Evolutionary conservation across 2,888 invertebrate species (phyloP), one percentile per base, ranked within the genome.

Genomic region (Boloria euphrosyne): DNA sequence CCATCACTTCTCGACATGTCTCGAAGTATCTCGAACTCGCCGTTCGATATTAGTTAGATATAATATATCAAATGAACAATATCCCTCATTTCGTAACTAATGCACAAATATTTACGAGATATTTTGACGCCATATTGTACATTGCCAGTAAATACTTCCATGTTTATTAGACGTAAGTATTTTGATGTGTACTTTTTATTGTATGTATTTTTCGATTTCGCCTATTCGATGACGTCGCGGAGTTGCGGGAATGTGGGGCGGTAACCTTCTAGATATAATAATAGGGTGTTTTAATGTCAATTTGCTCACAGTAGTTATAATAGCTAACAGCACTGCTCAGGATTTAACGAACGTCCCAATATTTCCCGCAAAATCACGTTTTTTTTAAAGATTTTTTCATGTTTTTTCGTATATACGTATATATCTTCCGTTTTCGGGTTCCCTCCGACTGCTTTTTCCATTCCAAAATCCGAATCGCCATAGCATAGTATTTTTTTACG

Each of bases 71-170:
- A 50, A 31, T n/a, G n/a, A n/a, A n/a, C n/a, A n/a, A n/a, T 17
- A 27, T 44, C 22, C 46, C 13, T 47, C 18, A n/a, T 58, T n/a
- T 57, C 47, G 31, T 65, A 63, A 66, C 38, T 4, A 51, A 60
- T 66, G 70, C 76, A 76, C 78, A 77, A 77, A 73, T 69, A 62
- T 67, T 74, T 74, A 71, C 63, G 53, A 66, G 69, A 71, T 54
- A 66, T 70, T 70, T 71, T 54, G 69, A 73, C 72, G 76, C 74
- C 73, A 74, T 71, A 69, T 75, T 78, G 75, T 79, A 80, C 74
- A 79, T 79, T 78, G 80, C 80, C 80, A 80, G 73, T 75, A 72
- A 74, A 71, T 73, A 78, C 78, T 79, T 80, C 79, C 77, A 78
- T 78, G 75, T 74, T 77, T 77, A 76, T 73, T 76, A 77, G 75